phyloP scores from a whole-genome alignment of 2,888 invertebrate genomes.

The Acanthosoma haemorrhoidale region DNA sequence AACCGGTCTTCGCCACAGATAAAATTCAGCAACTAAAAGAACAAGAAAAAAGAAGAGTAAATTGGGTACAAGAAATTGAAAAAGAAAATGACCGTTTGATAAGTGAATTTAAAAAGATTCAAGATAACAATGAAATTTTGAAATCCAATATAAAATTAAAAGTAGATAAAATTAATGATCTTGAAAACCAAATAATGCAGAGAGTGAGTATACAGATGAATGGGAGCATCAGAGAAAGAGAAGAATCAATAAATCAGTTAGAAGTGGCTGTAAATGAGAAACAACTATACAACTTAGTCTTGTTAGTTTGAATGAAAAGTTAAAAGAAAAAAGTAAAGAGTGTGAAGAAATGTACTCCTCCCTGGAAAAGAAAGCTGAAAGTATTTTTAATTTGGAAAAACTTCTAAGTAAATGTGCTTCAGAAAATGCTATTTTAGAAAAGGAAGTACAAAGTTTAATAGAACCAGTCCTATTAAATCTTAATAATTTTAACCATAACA shows the following conservation, averaged over 20 bases:
- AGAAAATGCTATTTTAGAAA: constrained; percentile 14
- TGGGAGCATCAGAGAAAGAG: background rate
- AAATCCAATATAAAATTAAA: background rate
- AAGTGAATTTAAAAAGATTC: constrained; percentile 16
- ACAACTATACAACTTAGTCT: background rate
- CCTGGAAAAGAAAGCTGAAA: constrained; percentile 12
- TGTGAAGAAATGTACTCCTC: background rate
- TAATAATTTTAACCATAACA: background rate
- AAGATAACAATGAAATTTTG: constrained; percentile 9
- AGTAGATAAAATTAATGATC: background rate
- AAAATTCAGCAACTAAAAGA: constrained; percentile 29
- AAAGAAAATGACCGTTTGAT: constrained; percentile 26
- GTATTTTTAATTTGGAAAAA: constrained; percentile 18
- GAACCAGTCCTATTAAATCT: background rate
- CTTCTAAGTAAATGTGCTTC: background rate
- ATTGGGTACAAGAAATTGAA: constrained; percentile 18
- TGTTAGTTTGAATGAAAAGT: background rate
- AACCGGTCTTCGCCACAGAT: constrained; percentile 16
- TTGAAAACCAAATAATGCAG: constrained; percentile 7
- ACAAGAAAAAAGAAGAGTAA: constrained; percentile 19
- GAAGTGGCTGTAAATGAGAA: background rate
- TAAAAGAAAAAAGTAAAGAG: constrained; percentile 3
- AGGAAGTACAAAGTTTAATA: background rate
- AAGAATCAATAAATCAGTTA: constrained; percentile 9
- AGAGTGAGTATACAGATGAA: too few relatives aligned